Evolutionary conservation across 1,140 invertebrate genomes (phyloP), one percentile per base, ranked within the genome.

Genomic region (Brachionus asplanchnoidis): DNA sequence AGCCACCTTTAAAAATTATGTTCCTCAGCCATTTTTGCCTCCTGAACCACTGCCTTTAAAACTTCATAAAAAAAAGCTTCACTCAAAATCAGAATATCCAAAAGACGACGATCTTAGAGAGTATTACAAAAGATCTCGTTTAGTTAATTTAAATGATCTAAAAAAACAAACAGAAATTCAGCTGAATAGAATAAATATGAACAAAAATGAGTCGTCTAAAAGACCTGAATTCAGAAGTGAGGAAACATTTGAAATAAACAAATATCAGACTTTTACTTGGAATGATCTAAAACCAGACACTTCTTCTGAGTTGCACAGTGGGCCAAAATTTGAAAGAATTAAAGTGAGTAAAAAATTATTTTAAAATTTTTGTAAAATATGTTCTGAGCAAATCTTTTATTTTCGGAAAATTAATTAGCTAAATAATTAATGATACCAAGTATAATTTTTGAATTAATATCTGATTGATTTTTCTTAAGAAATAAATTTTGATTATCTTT

Each of bases 321-420:
- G 88, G 3, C 85, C 88, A 8, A 88, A 88, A 85, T 89, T 88
- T 88, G 88, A 89, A 84, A 87, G 89, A 87, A 87, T 89, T 1
- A 89, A 89, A 86, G 88, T 89, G 84, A 83, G 5, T 32, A 28
- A 23, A 32, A 75, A 9, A 42, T 79, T 82, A 17, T 73, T 40
- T 12, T 4, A 9, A 40, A 73, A 73, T n/a, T 56, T 56, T 14
- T 53, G 6, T 53, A 14, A 53, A 14, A 28, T 3, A 28, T 28
- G 1, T 28, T 28, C 2, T 28, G 1, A 28, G 26, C 0, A 28
- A 28, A 2, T n/a, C 32, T 36, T 7, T 7, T 36, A 36, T 36
- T 36, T 36, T 36, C 3, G 0, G 32, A 36, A 36, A 36, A 28
- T 2, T 2, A 28, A 28, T 28, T 28, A 2, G 26, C 2, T 28